These are phyloP conservation scores for Kryptolebias ocellatus DNA, from an alignment of 2,797 vertebrate species.

Conservation along the genomic window DNA sequence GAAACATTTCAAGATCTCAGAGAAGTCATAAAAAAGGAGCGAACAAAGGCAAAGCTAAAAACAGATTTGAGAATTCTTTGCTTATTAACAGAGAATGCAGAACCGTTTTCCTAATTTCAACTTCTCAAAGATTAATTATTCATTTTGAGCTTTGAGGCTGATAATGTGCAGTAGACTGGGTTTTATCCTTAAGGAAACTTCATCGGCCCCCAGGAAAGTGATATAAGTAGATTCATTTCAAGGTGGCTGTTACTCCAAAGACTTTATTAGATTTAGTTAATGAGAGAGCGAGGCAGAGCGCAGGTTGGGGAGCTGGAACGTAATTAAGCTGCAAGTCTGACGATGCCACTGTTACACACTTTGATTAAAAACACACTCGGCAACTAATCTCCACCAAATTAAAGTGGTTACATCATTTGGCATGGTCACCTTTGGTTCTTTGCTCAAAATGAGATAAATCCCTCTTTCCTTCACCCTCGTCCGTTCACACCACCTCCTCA, in stretches of 20 bases:
- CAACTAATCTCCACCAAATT: slow-evolving; percentile 78
- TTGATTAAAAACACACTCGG: slow-evolving; percentile 83
- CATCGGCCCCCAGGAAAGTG: slow-evolving; percentile 71
- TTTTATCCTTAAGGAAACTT: slow-evolving; percentile 70
- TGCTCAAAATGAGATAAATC: slow-evolving; percentile 41
- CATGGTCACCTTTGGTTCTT: slow-evolving; percentile 64
- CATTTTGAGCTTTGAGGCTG: slow-evolving; percentile 59
- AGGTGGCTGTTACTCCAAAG: slow-evolving; percentile 81
- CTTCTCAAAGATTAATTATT: slow-evolving; percentile 75
- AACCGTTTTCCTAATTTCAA: slow-evolving; percentile 50
- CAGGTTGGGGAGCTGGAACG: slow-evolving; percentile 78
- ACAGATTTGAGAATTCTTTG: background rate
- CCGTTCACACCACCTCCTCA: slow-evolving; percentile 25
- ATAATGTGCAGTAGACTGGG: slow-evolving; percentile 67
- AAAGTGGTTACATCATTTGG: slow-evolving; percentile 66
- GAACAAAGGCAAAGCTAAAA: slow-evolving; percentile 12
- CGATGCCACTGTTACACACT: slow-evolving; percentile 73
- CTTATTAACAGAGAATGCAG: too few species aligned
- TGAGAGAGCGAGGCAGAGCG: slow-evolving; percentile 73
- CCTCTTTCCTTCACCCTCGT: slow-evolving; percentile 27
- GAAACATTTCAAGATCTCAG: too few species aligned
- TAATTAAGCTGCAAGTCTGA: slow-evolving; percentile 80
- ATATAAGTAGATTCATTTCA: slow-evolving; percentile 82
- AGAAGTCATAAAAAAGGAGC: background rate
- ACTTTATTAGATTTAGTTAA: slow-evolving; percentile 85